phyloP scores from a whole-genome alignment of 2,888 invertebrate species.

The Patella pellucida region DNA sequence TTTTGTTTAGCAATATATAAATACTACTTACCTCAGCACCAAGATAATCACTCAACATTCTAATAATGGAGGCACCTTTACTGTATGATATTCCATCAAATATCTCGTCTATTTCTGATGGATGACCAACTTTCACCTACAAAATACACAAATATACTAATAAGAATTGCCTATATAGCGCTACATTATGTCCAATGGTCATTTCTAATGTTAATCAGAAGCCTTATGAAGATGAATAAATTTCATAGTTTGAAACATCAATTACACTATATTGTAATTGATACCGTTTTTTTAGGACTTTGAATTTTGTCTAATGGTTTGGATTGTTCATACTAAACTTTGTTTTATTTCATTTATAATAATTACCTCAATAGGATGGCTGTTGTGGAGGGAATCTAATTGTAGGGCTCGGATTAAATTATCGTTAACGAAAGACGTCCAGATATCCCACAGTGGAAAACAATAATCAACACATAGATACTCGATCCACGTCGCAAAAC shows the following conservation, averaged over 20 bases:
- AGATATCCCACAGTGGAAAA: conserved; percentile 96
- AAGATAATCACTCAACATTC: conserved; percentile 94
- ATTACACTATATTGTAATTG: no score
- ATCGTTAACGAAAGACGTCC: conserved; percentile 95
- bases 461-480: conserved; percentile 92
- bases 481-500: conserved; percentile 95
- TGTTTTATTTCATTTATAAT: no score
- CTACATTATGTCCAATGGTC: no score
- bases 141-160: conserved; percentile 13
- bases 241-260: no score
- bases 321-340: no score
- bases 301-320: no score
- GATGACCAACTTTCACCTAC: conserved; percentile 88
- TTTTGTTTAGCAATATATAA: no score
- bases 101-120: conserved; percentile 95
- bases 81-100: conserved; percentile 98
- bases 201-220: no score
- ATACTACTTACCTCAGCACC: conserved; percentile 79
- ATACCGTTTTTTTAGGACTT: no score
- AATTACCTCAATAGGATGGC: conserved; percentile 93
- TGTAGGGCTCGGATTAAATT: conserved; percentile 84
- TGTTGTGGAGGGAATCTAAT: conserved; percentile 87
- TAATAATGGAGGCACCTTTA: conserved; percentile 93
- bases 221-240: no score
- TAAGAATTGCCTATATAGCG: no score